These are phyloP conservation scores for Scaptomyza montana DNA, from an alignment of 1,140 invertebrate species.

Conservation along the genomic window DNA sequence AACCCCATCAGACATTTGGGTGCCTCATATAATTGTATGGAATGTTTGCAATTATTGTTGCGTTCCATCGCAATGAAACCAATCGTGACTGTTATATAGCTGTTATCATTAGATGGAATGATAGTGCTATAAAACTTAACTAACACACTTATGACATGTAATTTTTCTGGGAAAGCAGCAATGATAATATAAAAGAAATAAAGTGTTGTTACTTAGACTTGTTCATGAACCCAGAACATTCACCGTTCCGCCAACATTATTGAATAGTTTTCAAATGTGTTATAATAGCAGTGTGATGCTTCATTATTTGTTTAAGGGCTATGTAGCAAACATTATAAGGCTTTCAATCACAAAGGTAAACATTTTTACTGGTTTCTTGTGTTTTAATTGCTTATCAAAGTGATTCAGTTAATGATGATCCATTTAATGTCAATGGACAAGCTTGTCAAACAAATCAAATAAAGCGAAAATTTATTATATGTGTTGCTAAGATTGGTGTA, in stretches of 20 bases:
- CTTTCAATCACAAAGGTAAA: neutral
- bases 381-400: too few relatives aligned
- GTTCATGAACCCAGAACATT: neutral
- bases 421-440: neutral
- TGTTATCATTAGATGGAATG: neutral
- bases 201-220: neutral
- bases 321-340: too few relatives aligned
- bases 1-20: neutral
- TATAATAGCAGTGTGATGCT: too few relatives aligned
- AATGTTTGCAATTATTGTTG: too few relatives aligned
- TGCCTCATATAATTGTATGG: neutral
- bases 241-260: neutral
- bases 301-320: too few relatives aligned
- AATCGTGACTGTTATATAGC: slow-evolving; percentile 12
- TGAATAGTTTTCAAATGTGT: neutral
- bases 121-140: neutral
- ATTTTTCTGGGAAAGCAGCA: neutral
- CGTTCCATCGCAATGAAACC: too few relatives aligned
- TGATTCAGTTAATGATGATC: too few relatives aligned
- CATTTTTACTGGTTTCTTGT: too few relatives aligned
- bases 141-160: neutral
- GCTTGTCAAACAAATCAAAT: neutral
- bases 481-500: neutral
- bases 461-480: too few relatives aligned
- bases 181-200: slow-evolving; percentile 1